Evolutionary conservation across 37 sponge, comb jelly and placozoan genomes (phyloP), one percentile per base, ranked within the genome.

Genomic region (Spongilla lacustris): DNA sequence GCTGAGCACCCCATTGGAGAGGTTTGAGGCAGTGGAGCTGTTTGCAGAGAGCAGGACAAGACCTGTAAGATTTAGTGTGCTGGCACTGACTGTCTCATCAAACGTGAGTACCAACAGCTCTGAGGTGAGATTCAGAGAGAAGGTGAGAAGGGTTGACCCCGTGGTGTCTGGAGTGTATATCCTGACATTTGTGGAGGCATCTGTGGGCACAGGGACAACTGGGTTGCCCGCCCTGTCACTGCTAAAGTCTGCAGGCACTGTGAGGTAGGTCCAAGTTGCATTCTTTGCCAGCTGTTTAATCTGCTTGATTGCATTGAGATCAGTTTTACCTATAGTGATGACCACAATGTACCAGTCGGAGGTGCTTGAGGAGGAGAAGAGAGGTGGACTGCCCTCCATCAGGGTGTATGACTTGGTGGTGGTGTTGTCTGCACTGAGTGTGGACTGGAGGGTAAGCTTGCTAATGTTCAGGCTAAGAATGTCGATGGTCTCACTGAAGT

Each of bases 401-500:
- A 94, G 89, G 2, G 88, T 88, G 82, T 84, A 88, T 10, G 89
- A 78, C 71, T 67, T 72, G 9, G 71, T 58, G 27, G 76, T 67
- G 67, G 31, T 34, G 5, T 78, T 74, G 17, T 33, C 27, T 5
- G 19, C 36, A 27, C 49, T 34, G 24, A 74, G 25, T 23, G 24
- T 34, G 38, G 93, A 85, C 67, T 95, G 95, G 29, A 97, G 76
- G 23, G 86, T 86, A 19, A 97, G 48, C 34, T 36, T 31, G 66
- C 86, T 83, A 25, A 97, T 88, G 49, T 88, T 87, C 30, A 97
- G 50, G 31, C 89, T 87, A 29, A 68, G 48, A 2, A 86, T 92
- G 48, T 97, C 93, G 37, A 97, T 83, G 26, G 95, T 92, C 50
- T 97, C 97, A 81, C 83, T 80, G 67, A 95, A 97, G 69, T 82